Percentiles rank a stretch among this genome's conserved stretches.
Conservation (phyloP, 1,140 invertebrate genomes). For the Chelonus insularis region DNA sequence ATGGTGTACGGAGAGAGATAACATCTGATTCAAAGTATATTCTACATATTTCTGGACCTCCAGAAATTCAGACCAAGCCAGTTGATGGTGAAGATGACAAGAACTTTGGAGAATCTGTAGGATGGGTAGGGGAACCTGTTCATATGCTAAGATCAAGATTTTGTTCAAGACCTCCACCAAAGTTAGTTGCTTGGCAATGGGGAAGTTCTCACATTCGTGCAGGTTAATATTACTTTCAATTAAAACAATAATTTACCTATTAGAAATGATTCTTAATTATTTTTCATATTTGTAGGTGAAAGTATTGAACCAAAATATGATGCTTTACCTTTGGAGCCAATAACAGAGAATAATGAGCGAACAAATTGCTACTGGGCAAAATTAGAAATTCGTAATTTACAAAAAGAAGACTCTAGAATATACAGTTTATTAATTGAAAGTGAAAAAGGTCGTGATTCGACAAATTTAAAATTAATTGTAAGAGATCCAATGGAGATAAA, state of each 20-base stretch:
- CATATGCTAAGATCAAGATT: conserved; percentile 50
- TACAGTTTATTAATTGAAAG: conserved; percentile 55
- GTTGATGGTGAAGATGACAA: conserved; percentile 32
- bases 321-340: conserved; percentile 50
- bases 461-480: conserved; percentile 47
- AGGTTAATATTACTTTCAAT: conserved; percentile 37
- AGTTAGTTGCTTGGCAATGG: conserved; percentile 57
- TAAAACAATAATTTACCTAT: no score
- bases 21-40: conserved; percentile 46
- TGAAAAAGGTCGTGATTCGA: conserved; percentile 54
- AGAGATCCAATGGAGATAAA: conserved; percentile 53
- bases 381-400: conserved; percentile 52
- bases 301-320: conserved; percentile 54
- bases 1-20: conserved; percentile 50
- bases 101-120: conserved; percentile 49
- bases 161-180: conserved; percentile 55
- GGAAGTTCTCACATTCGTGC: conserved; percentile 55
- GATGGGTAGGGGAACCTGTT: conserved; percentile 51
- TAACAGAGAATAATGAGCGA: conserved; percentile 49
- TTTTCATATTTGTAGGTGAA: conserved; percentile 48
- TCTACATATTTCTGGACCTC: conserved; percentile 53
- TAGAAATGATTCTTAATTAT: no score
- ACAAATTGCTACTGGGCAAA: conserved; percentile 58
- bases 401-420: conserved; percentile 50
- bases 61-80: conserved; percentile 53